These are phyloP conservation scores for Prinia subflava DNA, from an alignment of 2,113 vertebrate genomes.

Conservation along the genomic window DNA sequence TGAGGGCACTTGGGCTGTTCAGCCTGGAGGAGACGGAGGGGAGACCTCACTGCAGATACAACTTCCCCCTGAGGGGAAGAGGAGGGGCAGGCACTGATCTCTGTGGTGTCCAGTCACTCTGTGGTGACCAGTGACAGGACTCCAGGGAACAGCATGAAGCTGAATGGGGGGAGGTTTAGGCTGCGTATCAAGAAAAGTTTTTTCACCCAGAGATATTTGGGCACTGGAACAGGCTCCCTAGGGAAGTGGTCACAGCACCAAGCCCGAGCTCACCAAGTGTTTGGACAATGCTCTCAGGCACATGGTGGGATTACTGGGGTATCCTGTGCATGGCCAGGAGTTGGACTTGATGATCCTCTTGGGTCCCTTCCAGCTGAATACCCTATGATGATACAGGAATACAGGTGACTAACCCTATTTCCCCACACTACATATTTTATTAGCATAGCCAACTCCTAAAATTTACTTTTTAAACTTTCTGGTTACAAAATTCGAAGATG, in stretches of 20 bases:
- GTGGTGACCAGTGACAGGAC: not conserved
- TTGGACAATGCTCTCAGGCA: not conserved
- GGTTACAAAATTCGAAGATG: not conserved
- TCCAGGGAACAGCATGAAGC: rapidly evolving
- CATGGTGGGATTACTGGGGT: too few relatives aligned
- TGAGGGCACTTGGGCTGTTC: not conserved
- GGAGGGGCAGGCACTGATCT: not conserved
- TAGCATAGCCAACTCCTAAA: not conserved
- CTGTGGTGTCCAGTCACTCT: not conserved
- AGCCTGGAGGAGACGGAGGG: not conserved
- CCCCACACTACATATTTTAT: not conserved
- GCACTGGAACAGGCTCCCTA: not conserved
- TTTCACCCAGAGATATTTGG: rapidly evolving
- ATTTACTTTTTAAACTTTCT: not conserved
- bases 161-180: not conserved
- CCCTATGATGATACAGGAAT: not conserved
- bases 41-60: rapidly evolving
- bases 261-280: not conserved
- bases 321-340: not conserved
- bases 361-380: not conserved
- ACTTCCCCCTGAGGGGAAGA: rapidly evolving
- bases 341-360: not conserved
- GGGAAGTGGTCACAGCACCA: not conserved
- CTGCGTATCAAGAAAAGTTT: rapidly evolving
- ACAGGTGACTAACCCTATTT: not conserved